These are phyloP conservation scores for Apteryx owenii DNA, from an alignment of 2,113 vertebrate genomes.

Conservation along the genomic window DNA sequence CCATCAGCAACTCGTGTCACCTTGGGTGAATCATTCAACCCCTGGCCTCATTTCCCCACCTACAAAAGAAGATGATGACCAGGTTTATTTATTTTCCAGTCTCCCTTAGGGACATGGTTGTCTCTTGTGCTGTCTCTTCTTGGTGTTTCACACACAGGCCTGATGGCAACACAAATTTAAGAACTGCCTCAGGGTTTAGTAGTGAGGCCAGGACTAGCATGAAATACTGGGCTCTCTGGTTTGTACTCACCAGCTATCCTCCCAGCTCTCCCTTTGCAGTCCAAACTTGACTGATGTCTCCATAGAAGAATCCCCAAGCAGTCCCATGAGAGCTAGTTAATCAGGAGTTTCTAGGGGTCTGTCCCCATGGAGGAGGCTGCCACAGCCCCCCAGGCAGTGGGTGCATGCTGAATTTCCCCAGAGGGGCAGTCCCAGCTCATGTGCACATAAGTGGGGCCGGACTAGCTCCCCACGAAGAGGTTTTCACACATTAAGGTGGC, in stretches of 20 bases:
- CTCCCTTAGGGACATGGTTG: accelerated
- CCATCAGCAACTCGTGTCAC: background rate
- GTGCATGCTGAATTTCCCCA: background rate
- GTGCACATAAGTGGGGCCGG: background rate
- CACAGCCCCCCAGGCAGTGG: accelerated
- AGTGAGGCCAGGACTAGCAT: background rate
- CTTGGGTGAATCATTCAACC: background rate
- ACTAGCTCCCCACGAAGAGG: background rate
- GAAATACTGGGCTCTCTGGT: background rate
- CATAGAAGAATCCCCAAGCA: background rate
- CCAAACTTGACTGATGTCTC: background rate
- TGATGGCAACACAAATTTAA: background rate
- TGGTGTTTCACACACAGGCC: background rate
- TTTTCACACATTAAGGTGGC: background rate
- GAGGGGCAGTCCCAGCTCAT: background rate
- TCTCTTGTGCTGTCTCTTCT: background rate
- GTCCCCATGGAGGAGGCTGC: background rate
- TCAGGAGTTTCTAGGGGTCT: background rate
- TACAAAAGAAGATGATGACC: background rate
- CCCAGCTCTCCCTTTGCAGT: background rate
- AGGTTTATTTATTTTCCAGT: background rate
- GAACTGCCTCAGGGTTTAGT: background rate
- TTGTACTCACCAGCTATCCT: accelerated
- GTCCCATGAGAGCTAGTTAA: background rate
- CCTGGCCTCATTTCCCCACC: background rate